Base-by-base conservation (phyloP, 2,797 vertebrate genomes). In the Dendrocincla tyrannina region DNA sequence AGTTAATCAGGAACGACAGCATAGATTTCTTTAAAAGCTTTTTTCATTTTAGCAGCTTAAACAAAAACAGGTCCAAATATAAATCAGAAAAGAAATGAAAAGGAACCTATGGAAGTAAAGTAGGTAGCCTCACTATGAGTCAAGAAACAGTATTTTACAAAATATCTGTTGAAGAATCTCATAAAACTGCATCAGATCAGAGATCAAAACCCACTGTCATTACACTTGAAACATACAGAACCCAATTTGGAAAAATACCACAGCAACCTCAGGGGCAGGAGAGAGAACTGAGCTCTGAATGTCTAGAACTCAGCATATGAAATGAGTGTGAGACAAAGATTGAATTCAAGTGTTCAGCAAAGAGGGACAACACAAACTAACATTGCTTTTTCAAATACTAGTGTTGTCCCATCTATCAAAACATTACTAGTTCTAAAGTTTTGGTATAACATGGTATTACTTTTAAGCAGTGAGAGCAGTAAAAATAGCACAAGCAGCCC, bases 401-500 rank as follows among this genome's bases (percentile, higher is more conserved):
- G 41, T 28, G 24, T 53, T 78, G 77, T 24, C 32, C 41, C 46
- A 46, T 13, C 63, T 67, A 68, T 68, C 84, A 92, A 94, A 89
- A 89, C 25, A 55, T 62, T 67, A 67, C 25, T 27, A 72, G 12
- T 53, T 91, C 64, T 42, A 50, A 93, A 83, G 60, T 69, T 93
- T 39, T 62, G 17, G 50, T 85, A 42, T 15, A 56, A 67, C 33
- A 55, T 30, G 84, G 73, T 76, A 85, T 76, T 91, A 77, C 70
- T 78, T 64, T 64, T 42, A 59, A 85, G 74, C 49, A 88, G 30
- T 10, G 32, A 87, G 30, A 91, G 41, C 19, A 94, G 90, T 42
- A 56, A 96, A 95, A 95, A 87, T 59, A 92, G 47, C 68, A 86
- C 67, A 79, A 82, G 49, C 87, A 64, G 17, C 75, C 63, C 73